phyloP scores from a whole-genome alignment of 2,113 vertebrate genomes.

The Thalassoma bifasciatum region DNA sequence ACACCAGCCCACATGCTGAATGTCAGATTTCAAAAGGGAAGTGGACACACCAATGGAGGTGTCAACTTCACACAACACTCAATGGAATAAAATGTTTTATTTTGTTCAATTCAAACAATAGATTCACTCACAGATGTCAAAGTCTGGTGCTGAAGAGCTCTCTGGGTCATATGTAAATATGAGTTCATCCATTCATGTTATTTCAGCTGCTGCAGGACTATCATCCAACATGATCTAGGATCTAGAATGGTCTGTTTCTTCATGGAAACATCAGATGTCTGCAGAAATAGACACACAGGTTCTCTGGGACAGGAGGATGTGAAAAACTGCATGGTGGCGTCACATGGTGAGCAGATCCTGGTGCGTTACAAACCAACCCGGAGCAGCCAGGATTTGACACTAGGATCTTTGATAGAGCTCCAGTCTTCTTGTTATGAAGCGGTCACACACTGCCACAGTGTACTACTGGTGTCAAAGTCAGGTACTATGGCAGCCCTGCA shows the following conservation, averaged over 20 bases:
- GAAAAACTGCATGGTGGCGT: not conserved
- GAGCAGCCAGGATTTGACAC: not conserved
- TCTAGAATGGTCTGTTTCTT: not conserved
- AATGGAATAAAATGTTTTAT: not conserved
- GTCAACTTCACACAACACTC: not conserved
- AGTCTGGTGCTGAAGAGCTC: not conserved
- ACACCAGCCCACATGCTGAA: not conserved
- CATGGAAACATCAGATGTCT: not conserved
- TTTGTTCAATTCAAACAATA: not conserved
- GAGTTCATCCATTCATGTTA: too few species aligned
- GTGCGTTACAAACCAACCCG: not conserved
- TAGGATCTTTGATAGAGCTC: not conserved
- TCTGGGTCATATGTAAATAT: not conserved
- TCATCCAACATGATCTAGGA: too few species aligned
- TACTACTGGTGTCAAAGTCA: constrained; percentile 24
- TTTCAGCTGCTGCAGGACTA: too few species aligned
- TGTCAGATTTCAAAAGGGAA: not conserved
- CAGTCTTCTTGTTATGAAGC: not conserved
- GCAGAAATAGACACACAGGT: not conserved
- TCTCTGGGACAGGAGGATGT: not conserved
- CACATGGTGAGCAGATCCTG: not conserved
- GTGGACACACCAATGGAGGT: not conserved
- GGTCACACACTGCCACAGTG: not conserved
- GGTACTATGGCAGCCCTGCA: constrained; percentile 2
- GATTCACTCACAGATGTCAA: not conserved